These are phyloP conservation scores for Mesorhabditis spiculigera DNA, from an alignment of 2,888 invertebrate genomes.

Conservation along the genomic window DNA sequence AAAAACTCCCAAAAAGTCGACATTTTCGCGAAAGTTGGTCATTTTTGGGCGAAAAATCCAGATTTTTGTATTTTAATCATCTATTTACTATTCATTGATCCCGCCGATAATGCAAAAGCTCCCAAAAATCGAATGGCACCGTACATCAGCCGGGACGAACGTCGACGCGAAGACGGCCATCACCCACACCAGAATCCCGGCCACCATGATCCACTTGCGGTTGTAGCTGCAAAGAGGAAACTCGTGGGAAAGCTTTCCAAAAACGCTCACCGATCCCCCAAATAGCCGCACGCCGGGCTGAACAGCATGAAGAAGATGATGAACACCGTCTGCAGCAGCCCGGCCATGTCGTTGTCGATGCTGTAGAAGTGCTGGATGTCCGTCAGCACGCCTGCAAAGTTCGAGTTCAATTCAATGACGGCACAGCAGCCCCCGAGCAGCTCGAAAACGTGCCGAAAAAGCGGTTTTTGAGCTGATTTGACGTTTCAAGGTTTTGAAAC, in stretches of 20 bases:
- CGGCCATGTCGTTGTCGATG: constrained; percentile 76
- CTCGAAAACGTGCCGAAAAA: too few species aligned
- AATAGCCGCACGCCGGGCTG: constrained; percentile 94
- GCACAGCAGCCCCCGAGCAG: neutral
- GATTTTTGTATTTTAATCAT: too few species aligned
- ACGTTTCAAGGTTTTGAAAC: too few species aligned
- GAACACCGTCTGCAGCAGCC: constrained; percentile 88
- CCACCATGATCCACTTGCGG: constrained; percentile 81
- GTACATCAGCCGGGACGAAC: constrained; percentile 72
- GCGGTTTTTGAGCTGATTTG: too few species aligned
- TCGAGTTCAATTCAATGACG: too few species aligned
- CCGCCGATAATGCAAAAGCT: too few species aligned
- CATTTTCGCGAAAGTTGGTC: too few species aligned
- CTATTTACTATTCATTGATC: too few species aligned
- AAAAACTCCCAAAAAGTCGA: too few species aligned
- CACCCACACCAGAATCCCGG: constrained; percentile 88
- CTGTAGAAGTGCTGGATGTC: constrained; percentile 74
- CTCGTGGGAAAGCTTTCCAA: neutral
- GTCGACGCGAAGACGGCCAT: constrained; percentile 85
- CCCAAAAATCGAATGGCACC: constrained; percentile 33
- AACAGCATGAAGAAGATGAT: constrained; percentile 93
- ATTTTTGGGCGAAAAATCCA: too few species aligned
- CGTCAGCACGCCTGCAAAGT: constrained; percentile 74
- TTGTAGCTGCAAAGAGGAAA: constrained; percentile 67
- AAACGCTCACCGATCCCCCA: constrained; percentile 76